Evolutionary conservation across 2,797 vertebrate genomes (phyloP).

Genomic region (Erethizon dorsatum): DNA sequence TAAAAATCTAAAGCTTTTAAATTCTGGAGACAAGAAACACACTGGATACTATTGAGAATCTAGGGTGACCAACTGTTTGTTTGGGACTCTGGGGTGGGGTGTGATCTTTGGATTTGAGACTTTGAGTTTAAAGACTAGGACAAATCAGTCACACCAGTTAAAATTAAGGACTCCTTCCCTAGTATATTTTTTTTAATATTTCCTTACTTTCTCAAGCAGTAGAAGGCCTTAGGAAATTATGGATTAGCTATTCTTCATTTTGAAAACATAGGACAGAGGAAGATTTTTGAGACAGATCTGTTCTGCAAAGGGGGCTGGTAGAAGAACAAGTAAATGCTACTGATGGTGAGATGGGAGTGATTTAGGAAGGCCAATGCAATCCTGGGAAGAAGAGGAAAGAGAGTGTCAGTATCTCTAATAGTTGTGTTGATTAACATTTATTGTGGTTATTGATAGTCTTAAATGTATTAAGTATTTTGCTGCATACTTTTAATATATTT

Average conservation of each 20-base stretch:
- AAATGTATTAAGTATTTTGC: neutral
- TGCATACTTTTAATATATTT: neutral
- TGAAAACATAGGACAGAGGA: neutral
- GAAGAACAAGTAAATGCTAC: neutral
- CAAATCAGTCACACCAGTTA: neutral
- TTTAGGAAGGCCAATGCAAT: neutral
- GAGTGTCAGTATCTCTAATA: neutral
- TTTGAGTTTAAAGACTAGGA: neutral
- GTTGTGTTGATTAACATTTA: neutral
- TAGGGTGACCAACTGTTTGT: neutral
- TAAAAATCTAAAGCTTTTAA: neutral
- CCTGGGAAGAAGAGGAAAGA: neutral
- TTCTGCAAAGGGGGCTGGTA: neutral
- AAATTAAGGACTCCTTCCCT: neutral
- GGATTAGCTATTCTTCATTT: neutral
- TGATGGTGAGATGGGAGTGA: neutral
- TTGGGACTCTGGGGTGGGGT: neutral
- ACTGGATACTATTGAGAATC: neutral
- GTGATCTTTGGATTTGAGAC: neutral
- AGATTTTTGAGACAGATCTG: neutral
- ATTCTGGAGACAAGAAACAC: neutral
- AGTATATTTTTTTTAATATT: neutral
- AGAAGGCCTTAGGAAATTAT: neutral
- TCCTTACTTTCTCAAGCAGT: neutral
- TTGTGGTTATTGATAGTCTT: neutral